Evolutionary conservation across 2,797 vertebrate genomes (phyloP).

Genomic region (Cyprinella venusta): DNA sequence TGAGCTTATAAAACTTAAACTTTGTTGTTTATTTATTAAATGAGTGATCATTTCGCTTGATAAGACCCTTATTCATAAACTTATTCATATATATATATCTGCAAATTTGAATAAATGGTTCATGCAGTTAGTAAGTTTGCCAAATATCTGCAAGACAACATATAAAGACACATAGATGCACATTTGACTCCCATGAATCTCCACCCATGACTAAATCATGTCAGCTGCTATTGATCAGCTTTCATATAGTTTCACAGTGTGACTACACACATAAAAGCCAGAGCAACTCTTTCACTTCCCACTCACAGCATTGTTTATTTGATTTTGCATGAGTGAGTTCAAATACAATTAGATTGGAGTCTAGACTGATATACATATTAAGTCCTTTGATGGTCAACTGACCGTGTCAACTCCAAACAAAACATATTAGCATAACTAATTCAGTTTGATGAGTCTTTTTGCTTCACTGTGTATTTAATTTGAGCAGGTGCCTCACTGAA

Average conservation of each 20-base stretch:
- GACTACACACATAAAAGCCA: slow-evolving; percentile 43
- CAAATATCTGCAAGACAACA: slow-evolving; percentile 16
- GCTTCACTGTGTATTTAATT: slow-evolving; percentile 21
- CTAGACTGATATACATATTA: slow-evolving; percentile 45
- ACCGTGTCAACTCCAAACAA: slow-evolving; percentile 15
- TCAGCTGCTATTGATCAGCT: slow-evolving; percentile 36
- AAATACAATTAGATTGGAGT: slow-evolving; percentile 47
- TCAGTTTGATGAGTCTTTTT: slow-evolving; percentile 39
- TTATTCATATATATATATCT: no score
- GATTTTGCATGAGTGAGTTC: slow-evolving; percentile 49
- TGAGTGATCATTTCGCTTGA: no score
- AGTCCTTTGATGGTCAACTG: slow-evolving; percentile 42
- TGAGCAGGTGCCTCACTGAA: slow-evolving; percentile 36
- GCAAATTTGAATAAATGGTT: neutral
- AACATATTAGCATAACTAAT: slow-evolving; percentile 45
- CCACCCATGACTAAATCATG: slow-evolving; percentile 21
- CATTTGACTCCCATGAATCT: slow-evolving; percentile 17
- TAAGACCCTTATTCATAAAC: no score
- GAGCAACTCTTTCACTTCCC: slow-evolving; percentile 48
- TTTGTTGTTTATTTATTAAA: no score
- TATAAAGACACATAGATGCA: slow-evolving; percentile 24
- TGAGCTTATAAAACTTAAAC: no score
- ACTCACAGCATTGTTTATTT: slow-evolving; percentile 45
- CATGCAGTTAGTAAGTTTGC: slow-evolving; percentile 8
- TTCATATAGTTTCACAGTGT: slow-evolving; percentile 38